Conservation (phyloP, 2,113 vertebrate genomes). For the Malurus melanocephalus region DNA sequence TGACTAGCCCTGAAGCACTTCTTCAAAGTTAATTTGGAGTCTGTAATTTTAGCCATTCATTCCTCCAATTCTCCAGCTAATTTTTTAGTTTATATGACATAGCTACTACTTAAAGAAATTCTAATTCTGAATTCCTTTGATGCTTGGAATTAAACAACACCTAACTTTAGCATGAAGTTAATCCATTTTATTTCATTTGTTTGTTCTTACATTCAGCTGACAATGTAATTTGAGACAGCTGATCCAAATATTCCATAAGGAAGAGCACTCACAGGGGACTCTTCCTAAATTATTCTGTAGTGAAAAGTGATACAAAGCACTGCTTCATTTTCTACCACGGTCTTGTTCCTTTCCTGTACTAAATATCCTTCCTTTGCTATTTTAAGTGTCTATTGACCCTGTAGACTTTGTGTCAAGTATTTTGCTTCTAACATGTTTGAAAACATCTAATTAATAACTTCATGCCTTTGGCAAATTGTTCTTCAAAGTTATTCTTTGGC, state of each 20-base stretch:
- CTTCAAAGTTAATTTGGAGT: neutral
- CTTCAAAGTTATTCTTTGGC: neutral
- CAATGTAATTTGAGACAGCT: neutral
- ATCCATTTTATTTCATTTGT: neutral
- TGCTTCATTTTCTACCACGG: neutral
- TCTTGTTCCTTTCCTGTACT: neutral
- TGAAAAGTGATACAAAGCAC: neutral
- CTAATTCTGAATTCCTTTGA: neutral
- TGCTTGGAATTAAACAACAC: neutral
- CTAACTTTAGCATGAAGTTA: neutral
- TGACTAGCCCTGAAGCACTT: neutral
- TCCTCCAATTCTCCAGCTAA: neutral
- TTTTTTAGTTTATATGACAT: neutral
- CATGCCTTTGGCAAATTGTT: neutral
- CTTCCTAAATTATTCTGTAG: neutral
- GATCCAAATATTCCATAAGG: neutral
- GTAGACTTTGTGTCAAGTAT: neutral
- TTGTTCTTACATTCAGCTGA: neutral
- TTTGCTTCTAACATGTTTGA: neutral
- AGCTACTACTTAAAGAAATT: neutral
- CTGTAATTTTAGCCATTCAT: neutral
- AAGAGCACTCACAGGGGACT: accelerated
- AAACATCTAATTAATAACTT: neutral
- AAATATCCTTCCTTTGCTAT: neutral
- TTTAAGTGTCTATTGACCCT: neutral